Evolutionary conservation across 2,113 vertebrate genomes (phyloP).

Genomic region (Egretta garzetta): DNA sequence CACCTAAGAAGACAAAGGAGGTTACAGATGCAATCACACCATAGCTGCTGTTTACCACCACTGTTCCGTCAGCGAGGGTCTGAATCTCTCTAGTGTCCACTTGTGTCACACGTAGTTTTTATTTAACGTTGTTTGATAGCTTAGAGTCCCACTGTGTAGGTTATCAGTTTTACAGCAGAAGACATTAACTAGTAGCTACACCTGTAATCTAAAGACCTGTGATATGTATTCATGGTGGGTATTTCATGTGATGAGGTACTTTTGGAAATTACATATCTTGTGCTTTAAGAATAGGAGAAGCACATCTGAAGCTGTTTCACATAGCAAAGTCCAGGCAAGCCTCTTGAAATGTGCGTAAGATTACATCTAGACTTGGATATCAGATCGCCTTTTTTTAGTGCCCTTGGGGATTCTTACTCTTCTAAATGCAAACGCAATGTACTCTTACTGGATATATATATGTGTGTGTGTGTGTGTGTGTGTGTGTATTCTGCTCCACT

Average conservation of each 20-base stretch:
- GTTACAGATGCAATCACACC: neutral
- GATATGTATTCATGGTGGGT: neutral
- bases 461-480: no score
- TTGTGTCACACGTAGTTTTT: neutral
- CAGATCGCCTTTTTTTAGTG: neutral
- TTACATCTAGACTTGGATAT: neutral
- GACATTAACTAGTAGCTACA: neutral
- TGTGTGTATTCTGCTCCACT: neutral
- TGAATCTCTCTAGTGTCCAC: neutral
- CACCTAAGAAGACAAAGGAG: neutral
- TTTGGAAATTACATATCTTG: neutral
- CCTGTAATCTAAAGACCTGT: neutral
- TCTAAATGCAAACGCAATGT: neutral
- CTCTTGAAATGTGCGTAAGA: neutral
- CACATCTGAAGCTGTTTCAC: neutral
- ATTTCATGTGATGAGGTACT: neutral
- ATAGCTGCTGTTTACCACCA: neutral
- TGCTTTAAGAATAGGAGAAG: neutral
- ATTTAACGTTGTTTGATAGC: neutral
- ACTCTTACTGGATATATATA: neutral
- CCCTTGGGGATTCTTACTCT: neutral
- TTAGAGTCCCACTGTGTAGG: neutral
- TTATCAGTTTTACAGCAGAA: neutral
- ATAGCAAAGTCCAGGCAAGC: neutral
- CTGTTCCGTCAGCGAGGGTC: neutral